Percentiles rank a stretch among this genome's conserved stretches.
phyloP scores from a whole-genome alignment of 2,113 vertebrate genomes.

The Sinocyclocheilus rhinocerous region DNA sequence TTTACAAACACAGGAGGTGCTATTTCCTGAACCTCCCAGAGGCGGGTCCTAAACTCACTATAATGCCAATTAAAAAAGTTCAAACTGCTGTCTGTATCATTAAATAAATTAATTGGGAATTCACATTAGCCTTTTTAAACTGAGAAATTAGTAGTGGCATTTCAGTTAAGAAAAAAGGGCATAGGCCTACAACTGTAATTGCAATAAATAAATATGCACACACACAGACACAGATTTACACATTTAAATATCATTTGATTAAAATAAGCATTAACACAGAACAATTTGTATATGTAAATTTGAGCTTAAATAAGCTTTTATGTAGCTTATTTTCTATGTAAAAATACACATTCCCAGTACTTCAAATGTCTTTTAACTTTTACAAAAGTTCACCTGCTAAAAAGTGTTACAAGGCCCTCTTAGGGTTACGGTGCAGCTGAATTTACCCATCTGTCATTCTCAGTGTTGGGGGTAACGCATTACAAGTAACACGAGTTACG shows the following conservation, averaged over 20 bases:
- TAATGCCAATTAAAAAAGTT: neutral
- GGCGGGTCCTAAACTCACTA: neutral
- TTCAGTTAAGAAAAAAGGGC: neutral
- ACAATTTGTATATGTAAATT: neutral
- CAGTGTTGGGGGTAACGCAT: too few species aligned
- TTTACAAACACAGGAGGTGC: neutral
- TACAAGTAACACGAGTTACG: too few species aligned
- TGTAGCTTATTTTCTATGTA: neutral
- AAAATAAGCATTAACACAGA: neutral
- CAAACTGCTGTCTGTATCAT: neutral
- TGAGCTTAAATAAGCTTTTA: neutral
- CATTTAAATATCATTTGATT: neutral
- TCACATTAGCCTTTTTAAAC: neutral
- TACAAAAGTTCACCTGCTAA: neutral
- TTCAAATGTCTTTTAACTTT: neutral
- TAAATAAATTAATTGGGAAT: neutral
- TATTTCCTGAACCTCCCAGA: slow-evolving; percentile 35
- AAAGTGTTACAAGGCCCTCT: neutral
- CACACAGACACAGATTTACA: neutral
- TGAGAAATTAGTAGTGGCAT: neutral
- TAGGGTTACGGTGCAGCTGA: too few species aligned
- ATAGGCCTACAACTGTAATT: neutral
- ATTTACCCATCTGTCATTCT: neutral
- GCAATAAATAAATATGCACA: neutral
- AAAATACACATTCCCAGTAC: neutral